These are phyloP conservation scores for Ophion obscuratus DNA, from an alignment of 2,888 invertebrate species.

Conservation along the genomic window DNA sequence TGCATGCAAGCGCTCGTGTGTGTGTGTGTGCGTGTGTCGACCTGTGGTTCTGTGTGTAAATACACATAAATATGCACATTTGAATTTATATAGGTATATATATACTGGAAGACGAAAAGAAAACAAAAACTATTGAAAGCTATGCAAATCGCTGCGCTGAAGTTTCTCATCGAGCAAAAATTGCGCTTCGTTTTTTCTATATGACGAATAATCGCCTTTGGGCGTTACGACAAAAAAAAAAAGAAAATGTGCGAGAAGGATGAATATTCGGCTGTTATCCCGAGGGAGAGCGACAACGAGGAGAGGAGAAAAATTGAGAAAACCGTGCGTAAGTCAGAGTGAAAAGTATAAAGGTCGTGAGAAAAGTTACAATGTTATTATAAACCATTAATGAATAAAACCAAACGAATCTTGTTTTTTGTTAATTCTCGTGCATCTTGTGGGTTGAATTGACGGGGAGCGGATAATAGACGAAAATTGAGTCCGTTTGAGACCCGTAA, in stretches of 20 bases:
- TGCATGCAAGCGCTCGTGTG: not conserved
- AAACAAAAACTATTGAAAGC: constrained; percentile 60
- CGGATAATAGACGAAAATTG: constrained; percentile 1
- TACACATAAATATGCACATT: constrained; percentile 24
- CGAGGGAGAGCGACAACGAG: constrained; percentile 68
- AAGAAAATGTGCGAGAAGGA: constrained; percentile 49
- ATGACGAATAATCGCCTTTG: constrained; percentile 68
- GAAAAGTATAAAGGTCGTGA: constrained; percentile 64
- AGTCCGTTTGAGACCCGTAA: too few relatives aligned
- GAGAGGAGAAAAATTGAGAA: constrained; percentile 29
- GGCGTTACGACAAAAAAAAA: constrained; percentile 47
- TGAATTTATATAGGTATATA: constrained; percentile 52
- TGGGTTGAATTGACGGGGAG: not conserved
- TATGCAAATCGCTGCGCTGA: constrained; percentile 67
- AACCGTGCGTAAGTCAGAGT: constrained; percentile 34
- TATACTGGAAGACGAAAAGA: not conserved
- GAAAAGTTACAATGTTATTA: constrained; percentile 79
- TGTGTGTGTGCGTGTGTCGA: not conserved
- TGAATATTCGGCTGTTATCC: constrained; percentile 70
- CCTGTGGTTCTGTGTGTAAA: not conserved
- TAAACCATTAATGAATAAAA: constrained; percentile 80
- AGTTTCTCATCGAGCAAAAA: constrained; percentile 70
- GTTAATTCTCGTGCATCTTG: constrained; percentile 78
- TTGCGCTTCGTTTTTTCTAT: constrained; percentile 79
- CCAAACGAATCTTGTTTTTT: constrained; percentile 81